These are phyloP conservation scores for Nebria salina DNA, from an alignment of 2,888 invertebrate genomes.

Conservation along the genomic window DNA sequence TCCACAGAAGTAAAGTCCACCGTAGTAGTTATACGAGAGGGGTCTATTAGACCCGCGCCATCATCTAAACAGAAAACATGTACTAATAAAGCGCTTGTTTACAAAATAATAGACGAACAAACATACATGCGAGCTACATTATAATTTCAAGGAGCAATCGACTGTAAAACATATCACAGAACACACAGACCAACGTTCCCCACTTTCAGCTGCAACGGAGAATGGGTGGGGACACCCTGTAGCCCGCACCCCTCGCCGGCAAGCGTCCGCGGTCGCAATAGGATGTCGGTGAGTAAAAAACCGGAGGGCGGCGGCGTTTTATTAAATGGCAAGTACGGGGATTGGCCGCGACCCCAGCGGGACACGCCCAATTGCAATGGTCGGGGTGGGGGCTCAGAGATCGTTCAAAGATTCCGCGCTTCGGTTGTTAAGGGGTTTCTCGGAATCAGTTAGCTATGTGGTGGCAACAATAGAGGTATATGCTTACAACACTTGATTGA, in stretches of 20 bases:
- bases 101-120: slow-evolving; percentile 60
- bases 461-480: slow-evolving; percentile 61
- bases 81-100: slow-evolving; percentile 62
- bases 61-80: slow-evolving; percentile 43
- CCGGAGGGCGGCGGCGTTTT: slow-evolving; percentile 55
- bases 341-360: slow-evolving; percentile 52
- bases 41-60: slow-evolving; percentile 29
- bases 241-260: not conserved
- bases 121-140: slow-evolving; percentile 49
- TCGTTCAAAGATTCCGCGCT: slow-evolving; percentile 43
- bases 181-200: slow-evolving; percentile 25
- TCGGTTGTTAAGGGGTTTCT: slow-evolving; percentile 60
- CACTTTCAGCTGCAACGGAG: not conserved
- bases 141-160: slow-evolving; percentile 51
- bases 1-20: too few species aligned
- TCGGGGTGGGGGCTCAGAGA: slow-evolving; percentile 47
- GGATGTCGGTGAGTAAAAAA: slow-evolving; percentile 43
- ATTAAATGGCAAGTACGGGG: slow-evolving; percentile 58
- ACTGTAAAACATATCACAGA: slow-evolving; percentile 48
- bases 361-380: slow-evolving; percentile 46
- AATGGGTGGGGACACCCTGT: not conserved
- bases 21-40: not conserved
- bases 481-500: slow-evolving; percentile 18
- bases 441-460: slow-evolving; percentile 62
- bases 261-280: slow-evolving; percentile 6